These are phyloP conservation scores for Polia nebulosa DNA, from an alignment of 2,888 invertebrate species.

Conservation along the genomic window DNA sequence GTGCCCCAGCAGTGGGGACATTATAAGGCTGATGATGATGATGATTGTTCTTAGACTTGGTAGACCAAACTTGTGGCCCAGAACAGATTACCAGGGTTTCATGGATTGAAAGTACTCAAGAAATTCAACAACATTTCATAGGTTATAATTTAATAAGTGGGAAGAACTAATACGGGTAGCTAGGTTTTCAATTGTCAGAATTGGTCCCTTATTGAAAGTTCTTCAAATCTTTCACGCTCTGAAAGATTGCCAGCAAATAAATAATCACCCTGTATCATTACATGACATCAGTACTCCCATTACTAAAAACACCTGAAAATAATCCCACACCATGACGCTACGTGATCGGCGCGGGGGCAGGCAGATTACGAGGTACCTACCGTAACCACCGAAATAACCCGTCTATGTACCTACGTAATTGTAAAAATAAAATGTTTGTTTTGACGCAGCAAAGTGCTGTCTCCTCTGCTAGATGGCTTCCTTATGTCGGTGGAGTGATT, in stretches of 20 bases:
- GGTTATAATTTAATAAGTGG: too few relatives aligned
- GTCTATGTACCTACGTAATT: conserved; percentile 61
- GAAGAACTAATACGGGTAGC: too few relatives aligned
- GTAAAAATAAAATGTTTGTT: conserved; percentile 69
- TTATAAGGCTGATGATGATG: too few relatives aligned
- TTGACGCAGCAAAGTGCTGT: conserved; percentile 61
- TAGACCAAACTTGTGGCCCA: too few relatives aligned
- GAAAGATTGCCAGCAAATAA: background rate
- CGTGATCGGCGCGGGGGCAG: conserved; percentile 45
- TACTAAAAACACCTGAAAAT: conserved; percentile 28
- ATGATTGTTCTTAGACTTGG: too few relatives aligned
- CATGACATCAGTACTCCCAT: conserved; percentile 2
- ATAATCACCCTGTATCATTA: background rate
- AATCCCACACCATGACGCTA: conserved; percentile 32
- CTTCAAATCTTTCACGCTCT: too few relatives aligned
- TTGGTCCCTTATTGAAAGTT: too few relatives aligned
- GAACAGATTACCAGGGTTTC: too few relatives aligned
- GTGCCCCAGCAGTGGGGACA: too few relatives aligned
- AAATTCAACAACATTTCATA: too few relatives aligned
- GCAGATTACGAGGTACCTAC: conserved; percentile 59
- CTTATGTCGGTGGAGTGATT: conserved; percentile 53
- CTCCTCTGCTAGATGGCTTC: conserved; percentile 50
- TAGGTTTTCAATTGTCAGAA: too few relatives aligned
- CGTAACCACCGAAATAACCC: conserved; percentile 57
- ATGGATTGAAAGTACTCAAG: too few relatives aligned